Percentiles rank a stretch among this genome's conserved stretches.
Evolutionary conservation across 1,140 invertebrate genomes (phyloP).

Genomic region (Diorhabda carinulata): DNA sequence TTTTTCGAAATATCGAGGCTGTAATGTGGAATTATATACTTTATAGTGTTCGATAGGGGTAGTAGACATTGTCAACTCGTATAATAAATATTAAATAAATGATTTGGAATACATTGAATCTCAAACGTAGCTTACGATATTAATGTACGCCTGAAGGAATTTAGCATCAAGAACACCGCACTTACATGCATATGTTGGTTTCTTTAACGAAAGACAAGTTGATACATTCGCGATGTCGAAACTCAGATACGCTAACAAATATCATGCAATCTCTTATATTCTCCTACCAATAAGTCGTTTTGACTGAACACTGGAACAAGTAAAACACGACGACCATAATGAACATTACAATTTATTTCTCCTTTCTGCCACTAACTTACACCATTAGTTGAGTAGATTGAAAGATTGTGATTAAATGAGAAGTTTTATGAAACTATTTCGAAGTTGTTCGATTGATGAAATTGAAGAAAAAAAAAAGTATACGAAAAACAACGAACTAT

Average conservation of each 20-base stretch:
- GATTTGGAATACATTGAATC: no score
- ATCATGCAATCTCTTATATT: not conserved
- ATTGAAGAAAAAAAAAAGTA: no score
- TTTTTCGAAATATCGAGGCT: no score
- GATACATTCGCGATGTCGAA: not conserved
- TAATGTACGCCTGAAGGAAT: not conserved
- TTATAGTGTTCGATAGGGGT: no score
- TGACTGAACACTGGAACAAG: slow-evolving; percentile 24
- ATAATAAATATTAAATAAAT: no score
- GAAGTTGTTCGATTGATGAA: no score
- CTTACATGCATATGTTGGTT: not conserved
- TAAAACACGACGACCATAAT: slow-evolving; percentile 33
- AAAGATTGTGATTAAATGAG: no score
- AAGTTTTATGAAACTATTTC: no score
- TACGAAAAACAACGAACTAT: no score
- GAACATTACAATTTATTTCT: slow-evolving; percentile 32
- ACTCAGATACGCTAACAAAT: not conserved
- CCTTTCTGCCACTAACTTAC: slow-evolving; percentile 30
- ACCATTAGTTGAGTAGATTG: slow-evolving; percentile 13
- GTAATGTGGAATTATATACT: no score
- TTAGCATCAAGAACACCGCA: not conserved
- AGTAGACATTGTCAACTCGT: no score
- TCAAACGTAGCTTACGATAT: no score
- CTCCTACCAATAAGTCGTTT: slow-evolving; percentile 29
- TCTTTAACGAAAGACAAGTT: not conserved